A percentile compares a stretch with the other conserved stretches of the same genome.
Evolutionary conservation across 2,797 vertebrate genomes (phyloP).

Genomic region (Gila robusta): DNA sequence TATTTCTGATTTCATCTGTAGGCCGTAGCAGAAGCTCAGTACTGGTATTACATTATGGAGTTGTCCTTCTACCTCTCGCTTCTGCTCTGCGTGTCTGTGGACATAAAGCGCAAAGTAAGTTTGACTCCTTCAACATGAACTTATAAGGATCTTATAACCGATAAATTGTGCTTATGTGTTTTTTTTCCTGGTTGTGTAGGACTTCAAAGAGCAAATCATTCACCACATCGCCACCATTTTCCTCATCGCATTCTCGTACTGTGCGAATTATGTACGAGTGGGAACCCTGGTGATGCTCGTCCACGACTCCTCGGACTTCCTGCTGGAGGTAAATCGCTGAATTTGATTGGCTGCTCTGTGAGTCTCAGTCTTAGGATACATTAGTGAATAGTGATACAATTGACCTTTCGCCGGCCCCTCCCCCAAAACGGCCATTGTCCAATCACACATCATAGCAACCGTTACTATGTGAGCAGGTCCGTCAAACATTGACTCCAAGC

Average conservation of each 20-base stretch:
- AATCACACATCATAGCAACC: too few species aligned
- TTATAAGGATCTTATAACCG: too few species aligned
- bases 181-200: conserved; percentile 72
- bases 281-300: conserved; percentile 87
- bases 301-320: conserved; percentile 84
- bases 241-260: conserved; percentile 88
- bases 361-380: background rate
- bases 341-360: conserved; percentile 22
- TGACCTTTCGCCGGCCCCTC: too few species aligned
- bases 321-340: conserved; percentile 84
- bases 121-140: background rate
- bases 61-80: conserved; percentile 92
- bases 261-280: conserved; percentile 82
- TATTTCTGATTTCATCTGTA: conserved; percentile 64
- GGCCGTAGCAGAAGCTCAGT: conserved; percentile 81
- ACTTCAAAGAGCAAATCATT: conserved; percentile 88
- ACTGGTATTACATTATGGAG: conserved; percentile 91
- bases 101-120: conserved; percentile 92
- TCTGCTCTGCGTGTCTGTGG: conserved; percentile 88
- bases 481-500: too few species aligned
- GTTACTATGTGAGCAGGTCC: too few species aligned
- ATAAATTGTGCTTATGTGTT: background rate
- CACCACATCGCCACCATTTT: conserved; percentile 87
- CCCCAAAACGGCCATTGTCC: too few species aligned
- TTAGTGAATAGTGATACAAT: too few species aligned